Base-by-base conservation (phyloP, 2,797 vertebrate genomes). In the Pogoniulus pusillus region DNA sequence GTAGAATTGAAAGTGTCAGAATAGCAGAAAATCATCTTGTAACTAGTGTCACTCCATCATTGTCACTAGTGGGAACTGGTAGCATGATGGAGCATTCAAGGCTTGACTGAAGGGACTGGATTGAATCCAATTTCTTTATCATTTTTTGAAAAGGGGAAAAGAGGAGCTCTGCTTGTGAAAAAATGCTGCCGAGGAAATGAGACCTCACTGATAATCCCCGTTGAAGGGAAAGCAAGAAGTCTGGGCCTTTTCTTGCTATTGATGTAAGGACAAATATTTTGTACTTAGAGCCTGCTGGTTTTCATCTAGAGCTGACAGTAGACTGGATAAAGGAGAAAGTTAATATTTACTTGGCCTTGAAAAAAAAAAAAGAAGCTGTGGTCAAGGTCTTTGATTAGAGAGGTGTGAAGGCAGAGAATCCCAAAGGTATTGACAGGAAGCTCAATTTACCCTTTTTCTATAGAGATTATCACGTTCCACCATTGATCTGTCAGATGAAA, bases 1-100 rank as follows among this genome's bases (percentile, higher is more conserved):
- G 71, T 64, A 66, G 57, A 89, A 79, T 57, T 71, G 68, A 72
- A 92, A 81, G 35, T 94, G 87, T 84, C 92, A 96, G 89, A 96
- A 85, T 81, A 85, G 77, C 82, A 93, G 83, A 88, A 92, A 94
- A 94, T 91, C 39, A 84, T 76, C 77, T 93, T 1, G 4, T 92
- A 92, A 75, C 89, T 91, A 64, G 91, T 82, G 71, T 90, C 89
- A 87, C 82, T 91, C 82, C n/a, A 53, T 92, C 81, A 79, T 35
- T 89, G 58, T 87, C 89, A 86, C 57, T 88, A 55, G 70, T 88
- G 60, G 60, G 60, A 86, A 79, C 66, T 6, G 10, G 78, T 86
- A 79, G 63, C 1, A 1, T 75, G 73, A 79, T 78, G 84, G 59
- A 93, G 64, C 49, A 66, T 54, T 64, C 6, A n/a, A 85, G 45